phyloP scores from a whole-genome alignment of 2,888 invertebrate species.

The Linhomoeus sp. region DNA sequence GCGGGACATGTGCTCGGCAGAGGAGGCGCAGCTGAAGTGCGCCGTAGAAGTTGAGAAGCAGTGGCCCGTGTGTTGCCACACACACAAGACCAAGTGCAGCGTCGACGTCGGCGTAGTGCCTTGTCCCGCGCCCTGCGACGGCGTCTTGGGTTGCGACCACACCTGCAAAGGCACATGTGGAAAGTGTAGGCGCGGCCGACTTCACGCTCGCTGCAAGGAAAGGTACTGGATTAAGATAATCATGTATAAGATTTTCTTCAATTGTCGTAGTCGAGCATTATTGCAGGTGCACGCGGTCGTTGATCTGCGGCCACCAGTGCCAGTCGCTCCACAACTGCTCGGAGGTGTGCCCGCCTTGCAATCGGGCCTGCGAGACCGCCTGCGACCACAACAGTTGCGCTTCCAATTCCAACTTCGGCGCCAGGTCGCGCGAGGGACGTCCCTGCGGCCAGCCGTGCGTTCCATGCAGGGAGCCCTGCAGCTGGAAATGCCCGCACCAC shows the following conservation, averaged over 20 bases:
- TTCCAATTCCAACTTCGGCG: not conserved
- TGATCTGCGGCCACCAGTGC: conserved; percentile 42
- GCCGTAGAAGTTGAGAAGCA: conserved; percentile 2
- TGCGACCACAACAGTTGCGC: conserved; percentile 38
- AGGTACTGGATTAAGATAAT: no score
- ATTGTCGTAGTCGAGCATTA: no score
- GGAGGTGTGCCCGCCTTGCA: conserved; percentile 22
- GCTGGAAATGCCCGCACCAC: conserved; percentile 25
- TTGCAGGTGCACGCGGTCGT: conserved; percentile 34
- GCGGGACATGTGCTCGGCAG: no score
- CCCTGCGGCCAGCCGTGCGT: conserved; percentile 18
- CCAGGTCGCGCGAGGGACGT: not conserved
- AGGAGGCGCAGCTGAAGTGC: no score
- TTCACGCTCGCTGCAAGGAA: no score
- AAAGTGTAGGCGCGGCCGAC: no score
- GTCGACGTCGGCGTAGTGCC: no score
- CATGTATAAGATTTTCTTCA: no score
- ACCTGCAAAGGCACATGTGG: no score
- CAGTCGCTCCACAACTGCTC: conserved; percentile 14
- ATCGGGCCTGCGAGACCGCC: conserved; percentile 31
- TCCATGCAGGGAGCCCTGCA: conserved; percentile 28
- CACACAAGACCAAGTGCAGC: not conserved
- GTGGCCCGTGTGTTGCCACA: conserved; percentile 6
- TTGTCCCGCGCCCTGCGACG: no score
- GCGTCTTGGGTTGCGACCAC: no score